These are phyloP conservation scores for Agrilus planipennis DNA, from an alignment of 1,140 invertebrate genomes.

Conservation along the genomic window DNA sequence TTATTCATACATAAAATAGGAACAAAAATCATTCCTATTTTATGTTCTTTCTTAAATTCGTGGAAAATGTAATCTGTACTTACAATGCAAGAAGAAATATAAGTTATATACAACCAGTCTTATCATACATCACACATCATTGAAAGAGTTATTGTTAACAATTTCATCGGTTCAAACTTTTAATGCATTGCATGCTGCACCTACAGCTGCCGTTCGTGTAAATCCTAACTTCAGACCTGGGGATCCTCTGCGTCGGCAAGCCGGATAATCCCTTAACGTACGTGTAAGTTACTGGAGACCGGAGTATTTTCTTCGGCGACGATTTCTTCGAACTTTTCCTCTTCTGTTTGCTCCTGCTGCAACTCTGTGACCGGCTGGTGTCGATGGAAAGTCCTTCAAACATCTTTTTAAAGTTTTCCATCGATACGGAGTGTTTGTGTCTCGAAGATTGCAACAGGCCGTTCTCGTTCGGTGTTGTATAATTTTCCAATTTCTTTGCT, in stretches of 20 bases:
- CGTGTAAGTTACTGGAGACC: conserved; percentile 62
- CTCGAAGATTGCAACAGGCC: conserved; percentile 40
- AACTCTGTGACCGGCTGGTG: conserved; percentile 47
- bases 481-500: conserved; percentile 37
- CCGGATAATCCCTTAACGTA: conserved; percentile 68
- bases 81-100: too few relatives aligned
- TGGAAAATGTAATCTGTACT: too few relatives aligned
- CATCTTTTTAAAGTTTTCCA: conserved; percentile 50
- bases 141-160: too few relatives aligned
- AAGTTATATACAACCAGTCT: too few relatives aligned
- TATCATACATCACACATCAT: too few relatives aligned
- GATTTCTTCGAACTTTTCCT: conserved; percentile 41
- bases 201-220: conserved; percentile 25
- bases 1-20: too few relatives aligned
- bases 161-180: conserved; percentile 31
- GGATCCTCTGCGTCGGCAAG: conserved; percentile 63
- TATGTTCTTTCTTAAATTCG: too few relatives aligned
- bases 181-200: conserved; percentile 30
- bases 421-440: conserved; percentile 46
- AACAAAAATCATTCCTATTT: too few relatives aligned
- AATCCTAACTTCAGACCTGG: conserved; percentile 37
- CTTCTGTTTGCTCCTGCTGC: conserved; percentile 40
- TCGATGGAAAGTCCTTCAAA: conserved; percentile 54
- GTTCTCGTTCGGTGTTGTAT: conserved; percentile 45
- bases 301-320: conserved; percentile 52